Evolutionary conservation across 2,888 invertebrate genomes (phyloP).

Genomic region (Melanchra persicariae): DNA sequence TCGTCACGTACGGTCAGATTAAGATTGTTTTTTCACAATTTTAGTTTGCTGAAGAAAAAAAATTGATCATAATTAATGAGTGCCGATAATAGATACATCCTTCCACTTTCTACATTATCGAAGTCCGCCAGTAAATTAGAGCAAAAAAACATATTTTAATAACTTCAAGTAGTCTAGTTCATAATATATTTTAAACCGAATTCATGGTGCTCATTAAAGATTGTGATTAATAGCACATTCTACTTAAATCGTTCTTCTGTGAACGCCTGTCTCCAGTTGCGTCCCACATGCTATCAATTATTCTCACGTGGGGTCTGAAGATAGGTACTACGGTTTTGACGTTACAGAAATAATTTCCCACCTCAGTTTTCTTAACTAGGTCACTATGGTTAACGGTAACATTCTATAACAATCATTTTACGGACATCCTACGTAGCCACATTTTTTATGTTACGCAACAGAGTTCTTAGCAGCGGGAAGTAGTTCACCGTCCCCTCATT

Average conservation of each 20-base stretch:
- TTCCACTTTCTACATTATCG: not conserved
- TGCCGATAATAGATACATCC: not conserved
- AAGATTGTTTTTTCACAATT: not conserved
- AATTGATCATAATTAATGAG: not conserved
- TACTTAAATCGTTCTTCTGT: conserved; percentile 14
- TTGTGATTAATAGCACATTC: conserved; percentile 13
- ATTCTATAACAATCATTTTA: not conserved
- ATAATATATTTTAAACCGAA: not conserved
- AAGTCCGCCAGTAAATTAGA: not conserved
- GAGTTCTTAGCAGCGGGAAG: conserved; percentile 3
- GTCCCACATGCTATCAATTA: conserved; percentile 45
- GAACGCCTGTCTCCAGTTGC: conserved; percentile 33
- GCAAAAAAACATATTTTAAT: conserved; percentile 3
- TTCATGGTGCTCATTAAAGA: conserved; percentile 4
- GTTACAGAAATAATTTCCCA: conserved; percentile 28
- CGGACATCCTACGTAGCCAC: not conserved
- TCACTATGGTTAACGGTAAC: not conserved
- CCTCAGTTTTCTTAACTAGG: not conserved
- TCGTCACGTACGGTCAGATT: too few species aligned
- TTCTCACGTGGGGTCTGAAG: conserved; percentile 49
- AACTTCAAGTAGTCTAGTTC: not conserved
- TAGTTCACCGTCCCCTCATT: not conserved
- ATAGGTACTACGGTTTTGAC: conserved; percentile 11
- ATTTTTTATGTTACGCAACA: not conserved
- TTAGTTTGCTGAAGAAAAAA: not conserved